Evolutionary conservation across 2,113 vertebrate species (phyloP).

Genomic region (Diadophis punctatus): DNA sequence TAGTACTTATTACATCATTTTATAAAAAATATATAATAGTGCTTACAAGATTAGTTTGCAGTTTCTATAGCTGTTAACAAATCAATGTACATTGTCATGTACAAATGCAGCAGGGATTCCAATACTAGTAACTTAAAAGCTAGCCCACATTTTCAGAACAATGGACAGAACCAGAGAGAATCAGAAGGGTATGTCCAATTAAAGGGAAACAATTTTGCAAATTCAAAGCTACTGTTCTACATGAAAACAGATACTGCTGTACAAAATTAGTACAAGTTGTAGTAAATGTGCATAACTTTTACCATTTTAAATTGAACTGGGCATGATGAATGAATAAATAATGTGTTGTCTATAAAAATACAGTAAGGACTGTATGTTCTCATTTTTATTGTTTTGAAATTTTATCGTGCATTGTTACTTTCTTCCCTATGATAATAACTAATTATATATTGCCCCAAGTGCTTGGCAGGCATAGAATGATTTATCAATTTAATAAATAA

Average conservation of each 20-base stretch:
- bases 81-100: constrained; percentile 69
- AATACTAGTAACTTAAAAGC: constrained; percentile 67
- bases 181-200: constrained; percentile 61
- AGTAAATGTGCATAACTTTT: not conserved
- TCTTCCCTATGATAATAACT: not conserved
- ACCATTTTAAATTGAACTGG: not conserved
- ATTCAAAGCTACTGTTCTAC: constrained; percentile 50
- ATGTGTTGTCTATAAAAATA: not conserved
- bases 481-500: not conserved
- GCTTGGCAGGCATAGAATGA: not conserved
- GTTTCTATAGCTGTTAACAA: constrained; percentile 73
- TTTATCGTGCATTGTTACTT: not conserved
- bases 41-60: constrained; percentile 76
- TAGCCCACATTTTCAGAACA: constrained; percentile 65
- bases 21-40: constrained; percentile 64
- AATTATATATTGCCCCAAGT: not conserved
- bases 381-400: not conserved
- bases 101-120: constrained; percentile 71
- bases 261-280: not conserved
- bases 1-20: constrained; percentile 72
- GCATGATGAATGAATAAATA: not conserved
- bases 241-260: constrained; percentile 34
- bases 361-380: not conserved
- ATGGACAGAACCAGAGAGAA: constrained; percentile 66
- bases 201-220: constrained; percentile 76